Evolutionary conservation across 2,888 invertebrate genomes (phyloP).

Genomic region (Acanthopleura granulata): DNA sequence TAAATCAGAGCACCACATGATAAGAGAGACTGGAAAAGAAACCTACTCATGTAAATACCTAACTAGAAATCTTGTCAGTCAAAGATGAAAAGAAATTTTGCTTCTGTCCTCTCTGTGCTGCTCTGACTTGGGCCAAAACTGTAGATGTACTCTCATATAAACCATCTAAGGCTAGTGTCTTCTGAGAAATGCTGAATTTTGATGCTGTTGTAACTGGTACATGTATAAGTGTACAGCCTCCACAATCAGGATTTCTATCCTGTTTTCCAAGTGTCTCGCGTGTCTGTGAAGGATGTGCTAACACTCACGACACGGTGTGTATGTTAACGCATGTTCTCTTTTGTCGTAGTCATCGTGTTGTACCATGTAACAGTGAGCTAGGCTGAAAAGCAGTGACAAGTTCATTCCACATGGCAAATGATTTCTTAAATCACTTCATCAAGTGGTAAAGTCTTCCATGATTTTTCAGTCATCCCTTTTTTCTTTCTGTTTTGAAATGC

Average conservation of each 20-base stretch:
- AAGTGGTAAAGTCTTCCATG: too few relatives aligned
- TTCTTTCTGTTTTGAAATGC: too few relatives aligned
- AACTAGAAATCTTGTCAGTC: not conserved
- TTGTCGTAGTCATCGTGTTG: not conserved
- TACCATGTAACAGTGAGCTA: not conserved
- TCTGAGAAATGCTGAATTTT: not conserved
- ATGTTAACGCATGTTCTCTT: conserved; percentile 4
- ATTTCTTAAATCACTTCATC: too few relatives aligned
- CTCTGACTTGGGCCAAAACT: too few relatives aligned
- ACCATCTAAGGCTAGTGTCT: not conserved
- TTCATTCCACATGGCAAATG: too few relatives aligned
- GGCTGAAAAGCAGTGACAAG: too few relatives aligned
- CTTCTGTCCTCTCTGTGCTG: not conserved
- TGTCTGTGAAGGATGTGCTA: conserved; percentile 12
- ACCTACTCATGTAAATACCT: not conserved
- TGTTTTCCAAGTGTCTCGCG: conserved; percentile 16
- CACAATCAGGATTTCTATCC: conserved; percentile 13
- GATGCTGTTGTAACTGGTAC: not conserved
- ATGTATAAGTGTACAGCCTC: conserved; percentile 2
- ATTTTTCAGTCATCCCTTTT: too few relatives aligned
- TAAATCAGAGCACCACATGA: too few relatives aligned
- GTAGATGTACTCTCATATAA: too few relatives aligned
- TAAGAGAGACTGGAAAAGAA: too few relatives aligned
- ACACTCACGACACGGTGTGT: conserved; percentile 8
- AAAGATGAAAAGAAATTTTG: not conserved